Evolutionary conservation across 1,140 invertebrate species (phyloP).

Genomic region (Bactericera cockerelli): DNA sequence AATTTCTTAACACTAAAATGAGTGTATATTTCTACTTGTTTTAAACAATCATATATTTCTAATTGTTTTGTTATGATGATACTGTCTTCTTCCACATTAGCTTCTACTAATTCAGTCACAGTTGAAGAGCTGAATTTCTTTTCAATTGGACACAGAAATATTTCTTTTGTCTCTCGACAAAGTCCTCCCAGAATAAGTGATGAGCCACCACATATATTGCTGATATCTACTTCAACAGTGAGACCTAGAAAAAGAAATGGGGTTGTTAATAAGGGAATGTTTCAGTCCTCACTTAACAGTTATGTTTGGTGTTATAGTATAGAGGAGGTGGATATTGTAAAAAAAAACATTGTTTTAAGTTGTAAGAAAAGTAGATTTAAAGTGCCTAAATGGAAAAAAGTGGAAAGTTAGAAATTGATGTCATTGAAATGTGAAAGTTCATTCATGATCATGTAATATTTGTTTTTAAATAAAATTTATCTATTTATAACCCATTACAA

Average conservation of each 20-base stretch:
- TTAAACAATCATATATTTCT: neutral
- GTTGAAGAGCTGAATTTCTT: neutral
- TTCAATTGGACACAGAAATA: slow-evolving; percentile 1
- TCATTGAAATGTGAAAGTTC: no score
- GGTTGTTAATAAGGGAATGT: no score
- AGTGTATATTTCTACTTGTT: neutral
- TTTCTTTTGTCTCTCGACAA: neutral
- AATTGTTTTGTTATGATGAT: neutral
- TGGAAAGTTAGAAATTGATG: no score
- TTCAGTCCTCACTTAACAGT: no score
- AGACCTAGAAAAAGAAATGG: neutral
- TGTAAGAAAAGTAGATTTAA: no score
- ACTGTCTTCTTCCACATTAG: neutral
- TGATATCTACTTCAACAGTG: neutral
- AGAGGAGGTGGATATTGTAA: no score
- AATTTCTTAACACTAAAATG: slow-evolving; percentile 4
- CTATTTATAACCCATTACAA: no score
- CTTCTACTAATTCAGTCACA: neutral
- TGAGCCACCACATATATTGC: neutral
- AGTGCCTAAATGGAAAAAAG: no score
- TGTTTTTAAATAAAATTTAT: no score
- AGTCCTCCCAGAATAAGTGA: neutral
- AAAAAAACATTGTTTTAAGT: no score
- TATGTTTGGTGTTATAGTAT: no score
- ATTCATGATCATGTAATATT: no score